Evolutionary conservation across 2,113 vertebrate species (phyloP), one percentile per base, ranked within the genome.

Genomic region (Lepus europaeus): DNA sequence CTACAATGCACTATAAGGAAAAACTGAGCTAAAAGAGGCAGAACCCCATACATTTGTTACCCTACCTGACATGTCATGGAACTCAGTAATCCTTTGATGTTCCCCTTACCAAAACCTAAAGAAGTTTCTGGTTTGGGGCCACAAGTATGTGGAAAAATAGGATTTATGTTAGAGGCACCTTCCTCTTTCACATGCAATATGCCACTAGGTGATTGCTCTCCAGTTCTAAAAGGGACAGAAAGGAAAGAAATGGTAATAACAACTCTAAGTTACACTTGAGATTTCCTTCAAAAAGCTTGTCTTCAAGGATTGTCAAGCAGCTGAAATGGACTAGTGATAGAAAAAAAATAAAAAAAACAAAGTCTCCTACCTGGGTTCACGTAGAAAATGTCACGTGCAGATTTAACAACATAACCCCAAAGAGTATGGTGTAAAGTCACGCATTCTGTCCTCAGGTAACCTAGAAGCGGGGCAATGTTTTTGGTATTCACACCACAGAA

Each of bases 31-130:
- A 19, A 36, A 51, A 72, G 69, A 94, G n/a, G 14, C 51, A 81
- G 1, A 83, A 23, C 23, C 27, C 70, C 66, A 0, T 51, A 77
- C 36, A 74, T 70, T n/a, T 93, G 31, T 23, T 20, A 76, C 13
- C 83, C 17, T 87, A 17, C 27, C 85, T 83, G 49, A 36, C n/a
- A 7, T 23, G 59, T 49, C 27, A 53, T 73, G 36, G 49, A 85
- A 93, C 9, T 86, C 68, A 90, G 73, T 20, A 68, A 59, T 19
- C 12, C 73, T 61, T 69, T 59, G 2, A 53, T 83, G 64, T 59
- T 93, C 92, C 85, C 56, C 22, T 91, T 36, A 78, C 9, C 17
- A 87, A 87, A 92, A 63, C 22, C 72, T 82, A 80, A 82, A 87
- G 61, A 79, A 61, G 10, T 69, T 96, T 94, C 63, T 51, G 19